Evolutionary conservation across 2,113 vertebrate genomes (phyloP).

Genomic region (Tinamus guttatus): DNA sequence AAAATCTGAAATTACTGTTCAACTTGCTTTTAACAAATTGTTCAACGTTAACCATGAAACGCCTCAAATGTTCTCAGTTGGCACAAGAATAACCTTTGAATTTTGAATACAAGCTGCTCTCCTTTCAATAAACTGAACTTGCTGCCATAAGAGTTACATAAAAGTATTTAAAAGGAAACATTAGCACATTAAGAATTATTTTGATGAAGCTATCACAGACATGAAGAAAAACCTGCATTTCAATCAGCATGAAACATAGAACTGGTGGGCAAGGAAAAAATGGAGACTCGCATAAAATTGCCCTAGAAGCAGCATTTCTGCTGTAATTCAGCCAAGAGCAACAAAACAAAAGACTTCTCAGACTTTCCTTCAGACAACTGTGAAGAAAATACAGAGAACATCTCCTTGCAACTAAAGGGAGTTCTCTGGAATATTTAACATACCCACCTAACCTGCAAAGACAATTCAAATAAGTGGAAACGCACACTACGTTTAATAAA

Average conservation of each 20-base stretch:
- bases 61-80: not conserved
- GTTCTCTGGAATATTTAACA: not conserved
- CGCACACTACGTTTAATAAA: not conserved
- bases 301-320: not conserved
- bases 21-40: slow-evolving; percentile 2
- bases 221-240: not conserved
- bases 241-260: not conserved
- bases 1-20: not conserved
- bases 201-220: not conserved
- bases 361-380: not conserved
- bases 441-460: not conserved
- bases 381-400: not conserved
- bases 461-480: not conserved
- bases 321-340: not conserved
- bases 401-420: not conserved
- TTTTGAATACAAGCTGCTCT: not conserved
- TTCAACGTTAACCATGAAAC: not conserved
- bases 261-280: not conserved
- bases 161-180: not conserved
- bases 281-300: not conserved
- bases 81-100: not conserved
- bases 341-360: not conserved
- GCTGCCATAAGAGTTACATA: not conserved
- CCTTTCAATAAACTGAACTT: not conserved
- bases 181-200: not conserved